Base-by-base conservation (phyloP, 2,113 vertebrate species). In the Myanophis thanlyinensis region DNA sequence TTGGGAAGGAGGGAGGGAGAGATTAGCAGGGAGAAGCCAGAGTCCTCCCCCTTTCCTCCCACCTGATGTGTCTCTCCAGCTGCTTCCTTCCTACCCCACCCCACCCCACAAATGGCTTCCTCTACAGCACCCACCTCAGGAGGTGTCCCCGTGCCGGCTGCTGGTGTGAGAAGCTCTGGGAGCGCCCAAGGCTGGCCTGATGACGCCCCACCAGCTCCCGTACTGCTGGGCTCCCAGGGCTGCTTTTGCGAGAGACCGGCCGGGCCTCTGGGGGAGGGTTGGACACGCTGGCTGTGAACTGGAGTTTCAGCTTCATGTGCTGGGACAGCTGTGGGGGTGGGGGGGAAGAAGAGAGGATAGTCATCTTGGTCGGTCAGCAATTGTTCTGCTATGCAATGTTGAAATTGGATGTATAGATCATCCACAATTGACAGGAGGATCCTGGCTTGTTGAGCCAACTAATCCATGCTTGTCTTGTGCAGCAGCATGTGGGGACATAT, bases 91-190 rank as follows among this genome's bases (percentile, higher is more conserved):
- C 53, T 6, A 4, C 12, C 52, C 4, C 15, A 15, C 4, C 51
- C 20, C 5, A 0, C 2, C 5, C 0, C 44, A 27, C 15, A 2
- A 5, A 0, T 13, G 48, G 6, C 35, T 30, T 1, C 73, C 87
- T 9, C 44, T 0, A 0, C 27, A 5, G 0, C 0, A 44, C 49
- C 62, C 56, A 99, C 99, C 98, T 98, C 97, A 99, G 99, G 95
- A 99, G 98, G 97, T 99, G 99, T 10, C 98, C 98, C 0, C 98
- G 98, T 4, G 98, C 98, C 0, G 98, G 98, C 97, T 99, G 99
- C 94, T 99, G 99, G 96, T 99, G 99, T 53, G 98, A 99, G 97
- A 99, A 99, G 94, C 98, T 99, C 98, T 99, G 99, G 1, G 99
- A 99, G 3, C 98, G 98, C 27, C 98, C 99, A 95, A 99, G 97